Percentiles rank a stretch among this genome's conserved stretches.
Conservation (phyloP, 2,113 vertebrate species). For the Serilophus lunatus region DNA sequence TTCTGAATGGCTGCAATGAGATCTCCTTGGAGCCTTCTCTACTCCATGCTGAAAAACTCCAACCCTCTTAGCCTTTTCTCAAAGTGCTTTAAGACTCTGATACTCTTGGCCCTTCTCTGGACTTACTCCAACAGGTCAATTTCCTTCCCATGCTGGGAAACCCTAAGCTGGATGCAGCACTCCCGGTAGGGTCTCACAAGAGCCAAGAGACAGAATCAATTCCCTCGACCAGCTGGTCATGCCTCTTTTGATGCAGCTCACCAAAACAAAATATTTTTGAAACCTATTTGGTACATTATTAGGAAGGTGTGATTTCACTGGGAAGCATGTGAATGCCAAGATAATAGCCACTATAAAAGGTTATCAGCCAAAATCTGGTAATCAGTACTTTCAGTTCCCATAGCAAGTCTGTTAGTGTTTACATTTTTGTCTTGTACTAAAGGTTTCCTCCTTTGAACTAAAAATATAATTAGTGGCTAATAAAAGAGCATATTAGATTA, state of each 20-base stretch:
- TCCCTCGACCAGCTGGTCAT: rapidly evolving
- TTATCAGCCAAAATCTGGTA: not conserved
- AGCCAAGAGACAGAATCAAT: not conserved
- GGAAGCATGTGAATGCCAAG: not conserved
- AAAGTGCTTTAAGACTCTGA: not conserved
- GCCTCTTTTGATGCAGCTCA: not conserved
- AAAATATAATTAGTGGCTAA: slow-evolving; percentile 39
- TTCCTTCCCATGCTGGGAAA: not conserved
- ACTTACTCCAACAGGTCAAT: rapidly evolving
- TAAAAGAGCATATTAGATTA: slow-evolving; percentile 37
- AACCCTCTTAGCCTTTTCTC: not conserved
- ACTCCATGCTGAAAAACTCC: not conserved
- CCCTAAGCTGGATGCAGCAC: not conserved
- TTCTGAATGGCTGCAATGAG: not conserved
- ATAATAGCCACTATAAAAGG: not conserved
- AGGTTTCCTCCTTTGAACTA: slow-evolving; percentile 15
- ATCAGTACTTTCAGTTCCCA: not conserved
- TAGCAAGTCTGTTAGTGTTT: not conserved
- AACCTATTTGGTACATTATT: not conserved
- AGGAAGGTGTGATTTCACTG: not conserved
- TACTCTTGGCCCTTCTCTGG: not conserved
- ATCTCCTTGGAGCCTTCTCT: not conserved
- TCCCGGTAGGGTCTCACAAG: rapidly evolving
- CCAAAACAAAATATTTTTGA: not conserved
- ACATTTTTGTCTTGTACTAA: not conserved